Percentiles rank a stretch among this genome's conserved stretches.
Conservation (phyloP, 2,113 vertebrate species). For the Brachyhypopomus gauderio region DNA sequence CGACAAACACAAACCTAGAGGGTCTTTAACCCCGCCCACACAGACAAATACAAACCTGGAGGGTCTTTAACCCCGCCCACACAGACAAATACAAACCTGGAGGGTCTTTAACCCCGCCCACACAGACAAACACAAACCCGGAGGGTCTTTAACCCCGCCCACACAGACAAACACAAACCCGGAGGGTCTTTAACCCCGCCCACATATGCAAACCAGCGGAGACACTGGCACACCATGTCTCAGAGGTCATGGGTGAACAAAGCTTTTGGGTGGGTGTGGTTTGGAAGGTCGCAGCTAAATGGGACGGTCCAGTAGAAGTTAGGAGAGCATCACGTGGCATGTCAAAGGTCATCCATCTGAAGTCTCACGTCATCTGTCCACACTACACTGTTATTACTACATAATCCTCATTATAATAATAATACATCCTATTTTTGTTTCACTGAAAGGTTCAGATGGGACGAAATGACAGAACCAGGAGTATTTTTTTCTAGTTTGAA, state of each 20-base stretch:
- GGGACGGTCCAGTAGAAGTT: no score
- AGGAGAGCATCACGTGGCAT: background rate
- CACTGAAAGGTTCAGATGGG: background rate
- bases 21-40: no score
- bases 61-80: no score
- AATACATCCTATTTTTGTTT: no score
- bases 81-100: no score
- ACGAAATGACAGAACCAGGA: background rate
- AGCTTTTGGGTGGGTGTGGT: background rate
- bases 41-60: no score
- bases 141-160: conserved; percentile 3
- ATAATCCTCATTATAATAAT: background rate
- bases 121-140: conserved; percentile 29
- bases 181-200: background rate
- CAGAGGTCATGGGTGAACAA: background rate
- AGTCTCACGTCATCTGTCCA: background rate
- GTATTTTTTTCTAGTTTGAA: background rate
- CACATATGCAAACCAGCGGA: conserved; percentile 24
- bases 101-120: no score
- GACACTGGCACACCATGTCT: background rate
- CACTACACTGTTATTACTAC: background rate
- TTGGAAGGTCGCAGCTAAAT: background rate
- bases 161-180: conserved; percentile 25
- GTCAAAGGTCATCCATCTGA: background rate
- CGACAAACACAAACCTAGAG: no score